Conservation (phyloP, 2,888 invertebrate genomes). For the Zygothrica quintamaculata region DNA sequence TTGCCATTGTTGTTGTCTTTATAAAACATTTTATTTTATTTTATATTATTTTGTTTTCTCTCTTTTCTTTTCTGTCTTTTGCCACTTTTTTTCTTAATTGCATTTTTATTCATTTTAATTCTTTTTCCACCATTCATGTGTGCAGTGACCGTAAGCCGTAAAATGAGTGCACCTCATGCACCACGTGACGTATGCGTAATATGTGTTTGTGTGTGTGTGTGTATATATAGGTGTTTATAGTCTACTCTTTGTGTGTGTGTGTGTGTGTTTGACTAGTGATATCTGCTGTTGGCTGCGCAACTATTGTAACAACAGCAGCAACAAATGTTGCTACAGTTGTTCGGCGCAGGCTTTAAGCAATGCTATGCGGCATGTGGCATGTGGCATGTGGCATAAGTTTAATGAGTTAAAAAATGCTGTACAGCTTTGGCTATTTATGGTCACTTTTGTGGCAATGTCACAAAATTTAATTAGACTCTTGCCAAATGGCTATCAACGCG, state of each 20-base stretch:
- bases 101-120: conserved; percentile 53
- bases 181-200: conserved; percentile 59
- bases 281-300: conserved; percentile 37
- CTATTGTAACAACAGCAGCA: conserved; percentile 9
- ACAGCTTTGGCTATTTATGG: conserved; percentile 68
- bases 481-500: conserved; percentile 30
- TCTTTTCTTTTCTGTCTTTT: conserved; percentile 40
- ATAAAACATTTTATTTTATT: conserved; percentile 20
- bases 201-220: conserved; percentile 7
- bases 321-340: background rate
- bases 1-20: conserved; percentile 10
- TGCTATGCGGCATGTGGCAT: conserved; percentile 10
- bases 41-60: conserved; percentile 43
- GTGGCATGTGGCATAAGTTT: conserved; percentile 44
- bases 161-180: conserved; percentile 23
- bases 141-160: conserved; percentile 53
- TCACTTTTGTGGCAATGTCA: conserved; percentile 66
- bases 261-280: conserved; percentile 11
- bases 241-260: conserved; percentile 5
- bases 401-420: conserved; percentile 55
- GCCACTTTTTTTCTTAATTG: conserved; percentile 34
- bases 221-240: conserved; percentile 3
- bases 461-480: conserved; percentile 73
- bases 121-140: conserved; percentile 36
- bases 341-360: conserved; percentile 33